These are phyloP conservation scores for Halichoeres trimaculatus DNA, from an alignment of 2,113 vertebrate species.

Conservation along the genomic window DNA sequence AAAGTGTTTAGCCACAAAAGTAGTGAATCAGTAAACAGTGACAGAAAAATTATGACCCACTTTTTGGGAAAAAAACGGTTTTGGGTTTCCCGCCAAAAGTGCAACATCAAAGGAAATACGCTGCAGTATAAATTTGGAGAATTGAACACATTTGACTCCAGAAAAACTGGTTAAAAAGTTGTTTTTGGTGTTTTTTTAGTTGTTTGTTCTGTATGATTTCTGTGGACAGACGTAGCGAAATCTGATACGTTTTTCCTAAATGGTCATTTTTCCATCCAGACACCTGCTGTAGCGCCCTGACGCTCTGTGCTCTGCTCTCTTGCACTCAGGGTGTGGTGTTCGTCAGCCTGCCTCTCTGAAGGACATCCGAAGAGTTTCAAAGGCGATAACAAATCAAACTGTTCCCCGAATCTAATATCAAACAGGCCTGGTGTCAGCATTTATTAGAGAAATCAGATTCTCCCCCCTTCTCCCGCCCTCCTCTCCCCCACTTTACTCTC, in stretches of 20 bases:
- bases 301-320: conserved; percentile 68
- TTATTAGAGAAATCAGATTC: conserved; percentile 98
- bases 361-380: conserved; percentile 95
- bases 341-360: conserved; percentile 87
- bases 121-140: too few species aligned
- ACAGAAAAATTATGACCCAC: too few species aligned
- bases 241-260: conserved; percentile 63
- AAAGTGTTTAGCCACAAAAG: too few species aligned
- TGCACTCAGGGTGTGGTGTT: conserved; percentile 58
- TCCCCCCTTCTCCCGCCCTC: conserved; percentile 66
- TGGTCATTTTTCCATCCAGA: conserved; percentile 61
- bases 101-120: too few species aligned
- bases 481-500: conserved; percentile 58
- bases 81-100: too few species aligned
- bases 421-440: conserved; percentile 96
- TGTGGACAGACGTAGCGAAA: conserved; percentile 58
- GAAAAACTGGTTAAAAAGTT: not conserved
- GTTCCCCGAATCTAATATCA: conserved; percentile 98
- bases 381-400: conserved; percentile 96
- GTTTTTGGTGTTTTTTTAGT: conserved; percentile 29
- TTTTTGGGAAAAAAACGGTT: too few species aligned
- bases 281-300: conserved; percentile 47
- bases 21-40: too few species aligned
- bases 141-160: too few species aligned
- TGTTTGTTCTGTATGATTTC: conserved; percentile 19